Percentiles rank a stretch among this genome's conserved stretches.
Evolutionary conservation across 2,113 vertebrate species (phyloP).

Genomic region (Chlamydotis undulata): DNA sequence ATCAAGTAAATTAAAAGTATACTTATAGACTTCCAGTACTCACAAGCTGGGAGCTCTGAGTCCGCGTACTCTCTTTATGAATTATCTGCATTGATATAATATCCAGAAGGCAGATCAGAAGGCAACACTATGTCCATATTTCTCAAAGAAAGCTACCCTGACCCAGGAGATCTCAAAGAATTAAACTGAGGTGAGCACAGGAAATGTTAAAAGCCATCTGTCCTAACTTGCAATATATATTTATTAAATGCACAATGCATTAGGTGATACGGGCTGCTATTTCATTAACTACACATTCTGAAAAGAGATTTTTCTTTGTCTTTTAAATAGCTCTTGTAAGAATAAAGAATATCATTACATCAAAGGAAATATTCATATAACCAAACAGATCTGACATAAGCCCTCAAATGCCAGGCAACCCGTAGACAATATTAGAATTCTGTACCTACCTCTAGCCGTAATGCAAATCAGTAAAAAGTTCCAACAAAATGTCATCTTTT

Average conservation of each 20-base stretch:
- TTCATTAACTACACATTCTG: slow-evolving; percentile 37
- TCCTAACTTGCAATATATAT: slow-evolving; percentile 27
- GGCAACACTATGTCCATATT: neutral
- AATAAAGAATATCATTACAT: slow-evolving; percentile 37
- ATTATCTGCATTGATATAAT: neutral
- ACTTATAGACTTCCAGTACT: neutral
- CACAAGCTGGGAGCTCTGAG: neutral
- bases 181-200: neutral
- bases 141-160: neutral
- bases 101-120: neutral
- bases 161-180: slow-evolving; percentile 11
- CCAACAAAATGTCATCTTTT: slow-evolving; percentile 39
- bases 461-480: slow-evolving; percentile 47
- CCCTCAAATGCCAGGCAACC: slow-evolving; percentile 31
- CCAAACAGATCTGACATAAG: slow-evolving; percentile 42
- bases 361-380: slow-evolving; percentile 60
- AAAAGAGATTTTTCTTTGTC: slow-evolving; percentile 41
- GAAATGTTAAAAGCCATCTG: neutral
- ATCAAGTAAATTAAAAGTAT: neutral
- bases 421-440: neutral
- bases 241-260: slow-evolving; percentile 44
- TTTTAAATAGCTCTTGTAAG: slow-evolving; percentile 50
- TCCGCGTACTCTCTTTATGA: neutral
- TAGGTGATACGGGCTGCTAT: neutral
- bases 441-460: neutral